Conservation (phyloP, 2,113 vertebrate genomes). For the Raja brachyura region DNA sequence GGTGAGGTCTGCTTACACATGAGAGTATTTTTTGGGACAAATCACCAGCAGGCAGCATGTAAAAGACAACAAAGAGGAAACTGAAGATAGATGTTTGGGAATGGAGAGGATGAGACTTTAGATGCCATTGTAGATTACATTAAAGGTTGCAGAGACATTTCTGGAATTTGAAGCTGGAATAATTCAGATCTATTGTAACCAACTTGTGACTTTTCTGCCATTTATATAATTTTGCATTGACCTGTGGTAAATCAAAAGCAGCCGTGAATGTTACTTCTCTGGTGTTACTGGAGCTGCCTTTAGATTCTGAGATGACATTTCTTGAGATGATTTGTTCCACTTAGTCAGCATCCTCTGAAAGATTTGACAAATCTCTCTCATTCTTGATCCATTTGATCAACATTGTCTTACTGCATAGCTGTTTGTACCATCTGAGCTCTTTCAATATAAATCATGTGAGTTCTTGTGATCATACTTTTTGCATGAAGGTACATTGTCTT, state of each 20-base stretch:
- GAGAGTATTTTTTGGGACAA: too few relatives aligned
- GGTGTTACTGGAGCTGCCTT: background rate
- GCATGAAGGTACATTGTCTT: background rate
- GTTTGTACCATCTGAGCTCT: background rate
- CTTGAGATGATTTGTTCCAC: background rate
- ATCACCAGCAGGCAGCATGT: background rate
- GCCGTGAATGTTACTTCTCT: background rate
- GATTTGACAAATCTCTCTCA: background rate
- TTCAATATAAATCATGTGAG: background rate
- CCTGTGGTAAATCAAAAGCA: background rate
- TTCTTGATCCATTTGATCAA: background rate
- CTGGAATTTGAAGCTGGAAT: background rate
- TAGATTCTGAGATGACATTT: background rate
- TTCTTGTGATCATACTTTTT: background rate
- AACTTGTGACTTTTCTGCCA: background rate
- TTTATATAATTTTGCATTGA: too few relatives aligned
- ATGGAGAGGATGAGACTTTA: background rate
- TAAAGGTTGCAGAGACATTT: background rate
- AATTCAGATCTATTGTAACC: background rate
- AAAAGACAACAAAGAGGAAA: background rate
- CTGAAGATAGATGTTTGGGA: background rate
- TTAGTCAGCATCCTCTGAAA: background rate
- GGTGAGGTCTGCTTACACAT: background rate
- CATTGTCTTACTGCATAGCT: background rate
- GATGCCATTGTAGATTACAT: background rate